These are phyloP conservation scores for Arion vulgaris DNA, from an alignment of 1,140 invertebrate species.

Conservation along the genomic window DNA sequence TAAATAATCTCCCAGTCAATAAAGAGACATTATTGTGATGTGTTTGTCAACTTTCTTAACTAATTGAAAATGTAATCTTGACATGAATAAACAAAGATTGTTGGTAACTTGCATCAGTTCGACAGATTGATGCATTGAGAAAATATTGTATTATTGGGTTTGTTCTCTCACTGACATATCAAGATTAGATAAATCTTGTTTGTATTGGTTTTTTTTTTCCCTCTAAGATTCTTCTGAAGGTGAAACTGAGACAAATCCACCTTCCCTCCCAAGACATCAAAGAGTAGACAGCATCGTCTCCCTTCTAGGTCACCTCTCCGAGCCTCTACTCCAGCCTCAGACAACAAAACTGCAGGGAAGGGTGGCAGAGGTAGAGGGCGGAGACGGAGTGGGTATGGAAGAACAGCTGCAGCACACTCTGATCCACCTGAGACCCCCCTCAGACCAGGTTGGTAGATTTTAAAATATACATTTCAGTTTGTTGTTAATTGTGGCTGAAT, in stretches of 20 bases:
- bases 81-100: too few species aligned
- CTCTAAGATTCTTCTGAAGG: constrained; percentile 1
- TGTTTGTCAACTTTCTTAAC: too few species aligned
- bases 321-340: constrained; percentile 36
- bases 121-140: too few species aligned
- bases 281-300: not conserved
- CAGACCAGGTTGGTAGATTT: constrained; percentile 16
- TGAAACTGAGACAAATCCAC: constrained; percentile 11
- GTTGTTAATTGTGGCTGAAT: not conserved
- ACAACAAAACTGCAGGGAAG: constrained; percentile 30
- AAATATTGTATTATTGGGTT: too few species aligned
- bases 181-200: too few species aligned
- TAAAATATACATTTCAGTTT: not conserved
- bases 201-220: not conserved
- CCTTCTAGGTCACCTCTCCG: constrained; percentile 18
- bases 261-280: constrained; percentile 15
- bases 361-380: constrained; percentile 53
- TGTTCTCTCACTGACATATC: too few species aligned
- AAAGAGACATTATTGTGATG: too few species aligned
- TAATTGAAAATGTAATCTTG: too few species aligned
- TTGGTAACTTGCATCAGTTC: too few species aligned
- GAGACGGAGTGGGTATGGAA: constrained; percentile 39
- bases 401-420: not conserved
- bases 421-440: constrained; percentile 50
- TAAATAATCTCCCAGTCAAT: too few species aligned